Evolutionary conservation across 2,113 vertebrate species (phyloP).

Genomic region (Casuarius casuarius): DNA sequence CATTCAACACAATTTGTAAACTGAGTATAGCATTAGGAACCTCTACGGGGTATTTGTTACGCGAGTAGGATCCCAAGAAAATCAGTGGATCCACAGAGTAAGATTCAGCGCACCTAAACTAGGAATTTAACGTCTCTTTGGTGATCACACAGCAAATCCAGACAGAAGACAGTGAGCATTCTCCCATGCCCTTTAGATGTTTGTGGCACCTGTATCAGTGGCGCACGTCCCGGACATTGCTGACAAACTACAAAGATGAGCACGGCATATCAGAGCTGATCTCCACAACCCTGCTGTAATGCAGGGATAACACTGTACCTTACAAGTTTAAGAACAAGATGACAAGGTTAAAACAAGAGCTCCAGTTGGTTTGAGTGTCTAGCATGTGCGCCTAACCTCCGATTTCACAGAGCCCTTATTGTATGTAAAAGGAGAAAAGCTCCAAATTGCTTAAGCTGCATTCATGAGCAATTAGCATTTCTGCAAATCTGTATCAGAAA

Average conservation of each 20-base stretch:
- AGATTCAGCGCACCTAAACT: not conserved
- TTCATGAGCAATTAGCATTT: not conserved
- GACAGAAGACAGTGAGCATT: not conserved
- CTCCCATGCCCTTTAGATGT: not conserved
- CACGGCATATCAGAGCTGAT: not conserved
- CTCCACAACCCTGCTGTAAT: not conserved
- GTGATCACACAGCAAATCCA: not conserved
- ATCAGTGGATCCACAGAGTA: not conserved
- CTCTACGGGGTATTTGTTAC: not conserved
- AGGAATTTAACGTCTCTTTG: not conserved
- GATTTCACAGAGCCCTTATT: fast-evolving
- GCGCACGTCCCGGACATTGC: not conserved
- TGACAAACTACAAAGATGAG: not conserved
- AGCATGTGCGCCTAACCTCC: not conserved
- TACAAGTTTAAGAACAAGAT: not conserved
- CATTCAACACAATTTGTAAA: not conserved
- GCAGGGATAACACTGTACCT: not conserved
- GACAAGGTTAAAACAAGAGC: not conserved
- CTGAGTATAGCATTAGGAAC: not conserved
- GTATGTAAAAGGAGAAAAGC: not conserved
- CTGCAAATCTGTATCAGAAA: not conserved
- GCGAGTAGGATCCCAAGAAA: not conserved
- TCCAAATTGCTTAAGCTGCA: not conserved
- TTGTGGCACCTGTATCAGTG: not conserved
- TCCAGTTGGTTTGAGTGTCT: not conserved